These are phyloP conservation scores for Spodoptera exigua DNA, from an alignment of 2,888 invertebrate species.

Conservation along the genomic window DNA sequence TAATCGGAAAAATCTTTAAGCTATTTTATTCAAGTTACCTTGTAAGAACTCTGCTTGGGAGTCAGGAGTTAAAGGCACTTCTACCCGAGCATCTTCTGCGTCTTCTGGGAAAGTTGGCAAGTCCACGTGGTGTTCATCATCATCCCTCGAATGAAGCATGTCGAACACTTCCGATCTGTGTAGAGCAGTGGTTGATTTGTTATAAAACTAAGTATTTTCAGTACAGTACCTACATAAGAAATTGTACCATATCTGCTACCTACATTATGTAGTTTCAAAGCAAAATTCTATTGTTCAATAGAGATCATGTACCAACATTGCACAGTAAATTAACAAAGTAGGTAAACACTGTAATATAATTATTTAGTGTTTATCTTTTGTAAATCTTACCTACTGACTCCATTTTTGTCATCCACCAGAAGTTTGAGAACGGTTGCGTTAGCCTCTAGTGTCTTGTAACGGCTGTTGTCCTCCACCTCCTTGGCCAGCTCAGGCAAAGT, in stretches of 20 bases:
- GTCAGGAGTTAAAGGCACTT: slow-evolving; percentile 70
- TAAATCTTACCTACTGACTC: slow-evolving; percentile 78
- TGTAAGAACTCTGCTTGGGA: slow-evolving; percentile 83
- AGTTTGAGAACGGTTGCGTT: slow-evolving; percentile 84
- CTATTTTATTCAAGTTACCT: slow-evolving; percentile 63
- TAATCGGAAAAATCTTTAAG: slow-evolving; percentile 1
- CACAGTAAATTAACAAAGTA: no score
- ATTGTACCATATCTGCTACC: no score
- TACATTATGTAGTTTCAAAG: no score
- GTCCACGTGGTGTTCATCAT: slow-evolving; percentile 77
- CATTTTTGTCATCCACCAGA: slow-evolving; percentile 82
- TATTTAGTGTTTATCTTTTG: background rate
- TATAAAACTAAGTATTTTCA: background rate
- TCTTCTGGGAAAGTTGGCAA: slow-evolving; percentile 83
- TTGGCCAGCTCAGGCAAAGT: slow-evolving; percentile 75
- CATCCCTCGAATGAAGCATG: slow-evolving; percentile 85
- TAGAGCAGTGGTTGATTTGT: background rate
- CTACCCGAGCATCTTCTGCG: slow-evolving; percentile 72
- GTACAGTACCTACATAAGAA: no score
- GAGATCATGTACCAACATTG: no score
- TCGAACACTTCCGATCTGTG: slow-evolving; percentile 85
- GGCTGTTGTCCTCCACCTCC: slow-evolving; percentile 85
- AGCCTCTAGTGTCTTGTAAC: slow-evolving; percentile 85
- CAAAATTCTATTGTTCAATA: no score
- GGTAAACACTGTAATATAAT: background rate